Conservation (phyloP, 2,797 vertebrate genomes). For the Mus caroli region DNA sequence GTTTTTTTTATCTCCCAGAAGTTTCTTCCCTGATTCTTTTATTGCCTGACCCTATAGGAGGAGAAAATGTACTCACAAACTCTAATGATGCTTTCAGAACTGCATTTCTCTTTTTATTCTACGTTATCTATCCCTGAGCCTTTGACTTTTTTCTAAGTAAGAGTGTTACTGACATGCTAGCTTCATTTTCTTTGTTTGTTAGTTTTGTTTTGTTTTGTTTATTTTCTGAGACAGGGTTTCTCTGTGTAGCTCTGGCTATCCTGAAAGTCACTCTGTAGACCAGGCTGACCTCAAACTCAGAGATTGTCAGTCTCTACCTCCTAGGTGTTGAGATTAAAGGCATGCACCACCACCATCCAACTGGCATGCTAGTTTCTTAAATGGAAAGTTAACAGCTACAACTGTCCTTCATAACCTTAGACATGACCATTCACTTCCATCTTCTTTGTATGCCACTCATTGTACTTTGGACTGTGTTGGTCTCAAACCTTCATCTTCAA, state of each 20-base stretch:
- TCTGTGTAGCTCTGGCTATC: neutral
- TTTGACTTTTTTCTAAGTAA: neutral
- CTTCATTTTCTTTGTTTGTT: neutral
- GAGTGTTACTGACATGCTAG: neutral
- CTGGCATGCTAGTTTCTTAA: neutral
- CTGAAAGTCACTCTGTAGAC: neutral
- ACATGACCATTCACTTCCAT: neutral
- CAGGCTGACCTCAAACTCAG: neutral
- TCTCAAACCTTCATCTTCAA: neutral
- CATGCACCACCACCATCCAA: neutral
- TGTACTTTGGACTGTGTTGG: neutral
- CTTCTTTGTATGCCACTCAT: neutral
- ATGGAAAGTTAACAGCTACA: neutral
- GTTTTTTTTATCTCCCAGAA: neutral
- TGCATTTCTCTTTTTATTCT: neutral
- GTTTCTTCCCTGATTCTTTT: neutral
- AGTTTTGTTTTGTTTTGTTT: neutral
- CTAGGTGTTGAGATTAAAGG: neutral
- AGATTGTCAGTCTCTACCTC: neutral
- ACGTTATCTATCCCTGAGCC: neutral
- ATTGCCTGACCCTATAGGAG: neutral
- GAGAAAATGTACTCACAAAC: neutral
- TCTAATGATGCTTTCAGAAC: neutral
- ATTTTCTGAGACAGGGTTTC: neutral
- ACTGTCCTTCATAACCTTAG: neutral